These are phyloP conservation scores for Phaedon cochleariae DNA, from an alignment of 2,888 invertebrate genomes.

Conservation along the genomic window DNA sequence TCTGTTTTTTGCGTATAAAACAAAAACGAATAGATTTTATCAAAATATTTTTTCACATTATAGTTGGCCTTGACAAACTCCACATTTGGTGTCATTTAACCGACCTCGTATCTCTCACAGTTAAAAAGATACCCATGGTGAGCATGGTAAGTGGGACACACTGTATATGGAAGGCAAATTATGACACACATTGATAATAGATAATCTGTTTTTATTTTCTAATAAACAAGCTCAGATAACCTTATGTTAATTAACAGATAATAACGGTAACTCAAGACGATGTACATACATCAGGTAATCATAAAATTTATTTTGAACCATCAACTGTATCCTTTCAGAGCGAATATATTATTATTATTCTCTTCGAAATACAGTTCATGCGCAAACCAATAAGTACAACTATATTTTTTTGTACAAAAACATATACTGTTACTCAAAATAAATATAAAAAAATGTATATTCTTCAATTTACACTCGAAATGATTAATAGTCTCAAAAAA, in stretches of 20 bases:
- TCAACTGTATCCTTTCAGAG: constrained; percentile 43
- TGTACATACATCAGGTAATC: constrained; percentile 59
- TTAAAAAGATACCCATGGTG: too few relatives aligned
- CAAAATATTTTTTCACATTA: too few relatives aligned
- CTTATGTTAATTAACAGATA: constrained; percentile 61
- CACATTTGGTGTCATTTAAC: too few relatives aligned
- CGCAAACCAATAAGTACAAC: constrained; percentile 50
- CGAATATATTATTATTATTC: too few relatives aligned
- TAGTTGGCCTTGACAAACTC: too few relatives aligned
- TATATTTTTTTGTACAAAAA: constrained; percentile 45
- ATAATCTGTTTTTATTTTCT: constrained; percentile 57
- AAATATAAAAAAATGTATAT: constrained; percentile 52
- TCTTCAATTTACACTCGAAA: constrained; percentile 48
- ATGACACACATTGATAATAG: constrained; percentile 32
- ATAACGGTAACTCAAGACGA: constrained; percentile 64
- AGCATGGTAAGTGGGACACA: too few relatives aligned
- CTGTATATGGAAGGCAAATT: not conserved
- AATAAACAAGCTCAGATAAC: constrained; percentile 63
- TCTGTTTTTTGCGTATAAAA: too few relatives aligned
- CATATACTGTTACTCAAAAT: constrained; percentile 46
- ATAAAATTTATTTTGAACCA: constrained; percentile 47
- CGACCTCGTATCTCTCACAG: too few relatives aligned
- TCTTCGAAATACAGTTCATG: constrained; percentile 7
- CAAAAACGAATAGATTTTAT: too few relatives aligned
- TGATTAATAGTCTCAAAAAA: constrained; percentile 52